A percentile compares a stretch with the other conserved stretches of the same genome.
phyloP scores from a whole-genome alignment of 2,888 invertebrate genomes.

The Ferrisia virgata region DNA sequence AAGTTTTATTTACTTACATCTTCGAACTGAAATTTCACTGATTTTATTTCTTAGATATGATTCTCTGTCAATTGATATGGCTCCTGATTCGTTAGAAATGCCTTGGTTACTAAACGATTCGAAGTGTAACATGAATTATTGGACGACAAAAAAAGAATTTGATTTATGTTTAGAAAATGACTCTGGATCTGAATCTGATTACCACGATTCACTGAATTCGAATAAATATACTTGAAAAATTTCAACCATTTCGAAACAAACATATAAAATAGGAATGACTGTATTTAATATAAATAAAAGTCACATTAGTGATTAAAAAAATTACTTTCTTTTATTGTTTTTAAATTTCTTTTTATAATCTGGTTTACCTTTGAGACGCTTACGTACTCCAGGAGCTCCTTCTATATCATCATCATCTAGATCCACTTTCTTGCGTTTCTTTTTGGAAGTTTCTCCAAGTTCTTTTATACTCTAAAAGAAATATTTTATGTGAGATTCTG shows the following conservation, averaged over 20 bases:
- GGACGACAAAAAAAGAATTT: not conserved
- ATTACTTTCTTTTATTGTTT: slow-evolving; percentile 30
- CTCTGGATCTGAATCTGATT: slow-evolving; percentile 19
- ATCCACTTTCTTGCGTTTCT: slow-evolving; percentile 59
- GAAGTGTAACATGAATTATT: not conserved
- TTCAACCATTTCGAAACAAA: not conserved
- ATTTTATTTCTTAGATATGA: slow-evolving; percentile 20
- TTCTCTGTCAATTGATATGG: slow-evolving; percentile 47
- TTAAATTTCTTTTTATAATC: slow-evolving; percentile 52
- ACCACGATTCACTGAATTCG: slow-evolving; percentile 23
- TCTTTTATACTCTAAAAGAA: slow-evolving; percentile 70
- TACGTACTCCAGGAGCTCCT: slow-evolving; percentile 72
- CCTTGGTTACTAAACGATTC: slow-evolving; percentile 48
- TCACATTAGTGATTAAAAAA: not conserved
- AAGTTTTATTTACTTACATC: not conserved
- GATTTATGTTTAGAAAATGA: not conserved
- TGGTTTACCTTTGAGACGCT: slow-evolving; percentile 61
- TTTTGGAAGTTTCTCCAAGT: slow-evolving; percentile 66
- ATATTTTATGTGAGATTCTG: not conserved
- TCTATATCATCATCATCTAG: slow-evolving; percentile 79
- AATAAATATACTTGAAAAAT: not conserved
- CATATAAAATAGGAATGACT: not conserved
- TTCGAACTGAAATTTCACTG: not conserved
- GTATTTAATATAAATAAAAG: not conserved
- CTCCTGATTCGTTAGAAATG: slow-evolving; percentile 50